A percentile compares a stretch with the other conserved stretches of the same genome.
phyloP scores from a whole-genome alignment of 2,797 vertebrate genomes.

The Periophthalmus magnuspinnatus region DNA sequence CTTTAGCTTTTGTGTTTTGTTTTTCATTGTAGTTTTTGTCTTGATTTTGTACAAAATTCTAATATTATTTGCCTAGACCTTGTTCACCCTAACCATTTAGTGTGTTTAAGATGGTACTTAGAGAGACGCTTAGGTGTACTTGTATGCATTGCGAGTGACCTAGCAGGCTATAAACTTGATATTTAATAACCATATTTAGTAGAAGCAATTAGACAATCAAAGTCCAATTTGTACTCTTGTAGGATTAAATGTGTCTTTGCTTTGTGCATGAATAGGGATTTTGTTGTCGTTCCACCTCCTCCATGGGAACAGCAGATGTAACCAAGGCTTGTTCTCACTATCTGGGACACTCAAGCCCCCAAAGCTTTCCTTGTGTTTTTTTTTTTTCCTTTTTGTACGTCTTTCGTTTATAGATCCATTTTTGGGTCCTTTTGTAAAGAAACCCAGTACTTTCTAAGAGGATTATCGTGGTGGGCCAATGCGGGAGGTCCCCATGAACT shows the following conservation, averaged over 20 bases:
- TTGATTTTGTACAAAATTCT: too few species aligned
- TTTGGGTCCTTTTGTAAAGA: slow-evolving; percentile 25
- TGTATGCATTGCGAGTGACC: not conserved
- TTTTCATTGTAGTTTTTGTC: not conserved
- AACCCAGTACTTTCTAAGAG: slow-evolving; percentile 9
- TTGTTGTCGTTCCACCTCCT: slow-evolving; percentile 49
- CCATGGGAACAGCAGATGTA: slow-evolving; percentile 47
- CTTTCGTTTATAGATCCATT: slow-evolving; percentile 22
- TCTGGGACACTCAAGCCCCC: slow-evolving; percentile 56
- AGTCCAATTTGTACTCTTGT: slow-evolving; percentile 49
- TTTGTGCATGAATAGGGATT: slow-evolving; percentile 51
- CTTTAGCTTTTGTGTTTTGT: too few species aligned
- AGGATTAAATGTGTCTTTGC: slow-evolving; percentile 34
- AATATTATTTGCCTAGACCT: too few species aligned
- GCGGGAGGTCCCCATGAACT: too few species aligned
- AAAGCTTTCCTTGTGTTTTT: slow-evolving; percentile 32
- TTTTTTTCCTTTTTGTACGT: slow-evolving; percentile 11
- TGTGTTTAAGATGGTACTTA: too few species aligned
- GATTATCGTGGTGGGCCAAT: too few species aligned
- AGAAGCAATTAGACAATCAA: slow-evolving; percentile 50
- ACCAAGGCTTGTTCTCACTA: slow-evolving; percentile 46
- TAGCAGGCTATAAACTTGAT: slow-evolving; percentile 15
- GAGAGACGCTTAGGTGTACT: not conserved
- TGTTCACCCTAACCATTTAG: not conserved
- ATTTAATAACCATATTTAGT: slow-evolving; percentile 32